Percentiles rank a stretch among this genome's conserved stretches.
These are phyloP conservation scores for Eulimnadia texana DNA, from an alignment of 1,140 invertebrate species.

Conservation along the genomic window DNA sequence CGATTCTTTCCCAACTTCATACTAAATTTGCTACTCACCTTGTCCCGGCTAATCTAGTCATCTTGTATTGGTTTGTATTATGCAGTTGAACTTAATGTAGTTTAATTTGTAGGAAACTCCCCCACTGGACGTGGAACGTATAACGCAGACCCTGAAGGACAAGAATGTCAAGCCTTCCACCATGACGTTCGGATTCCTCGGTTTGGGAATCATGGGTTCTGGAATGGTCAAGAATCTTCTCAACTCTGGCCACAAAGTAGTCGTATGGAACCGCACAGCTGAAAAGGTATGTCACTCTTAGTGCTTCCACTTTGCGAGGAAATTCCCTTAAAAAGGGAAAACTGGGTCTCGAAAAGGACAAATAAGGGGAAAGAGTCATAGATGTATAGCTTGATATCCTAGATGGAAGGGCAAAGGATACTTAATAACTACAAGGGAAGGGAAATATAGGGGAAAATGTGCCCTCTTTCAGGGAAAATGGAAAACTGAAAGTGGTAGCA, in stretches of 20 bases:
- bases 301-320: not conserved
- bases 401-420: too few species aligned
- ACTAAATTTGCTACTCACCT: too few species aligned
- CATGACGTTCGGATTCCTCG: slow-evolving; percentile 85
- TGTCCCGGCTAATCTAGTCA: not conserved
- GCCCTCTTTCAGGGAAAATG: too few species aligned
- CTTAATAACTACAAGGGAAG: too few species aligned
- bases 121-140: slow-evolving; percentile 53
- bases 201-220: slow-evolving; percentile 89
- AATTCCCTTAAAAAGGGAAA: too few species aligned
- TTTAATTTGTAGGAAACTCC: slow-evolving; percentile 2
- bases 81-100: not conserved
- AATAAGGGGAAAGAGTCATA: too few species aligned
- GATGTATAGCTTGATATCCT: too few species aligned
- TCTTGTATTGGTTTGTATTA: not conserved
- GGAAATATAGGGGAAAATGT: too few species aligned
- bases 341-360: too few species aligned
- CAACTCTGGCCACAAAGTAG: slow-evolving; percentile 81
- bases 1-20: too few species aligned
- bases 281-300: slow-evolving; percentile 56
- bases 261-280: slow-evolving; percentile 84
- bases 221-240: slow-evolving; percentile 90
- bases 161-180: slow-evolving; percentile 75
- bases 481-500: too few species aligned
- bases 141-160: slow-evolving; percentile 62